Conservation (phyloP, 2,113 vertebrate species). For the Dascyllus trimaculatus region DNA sequence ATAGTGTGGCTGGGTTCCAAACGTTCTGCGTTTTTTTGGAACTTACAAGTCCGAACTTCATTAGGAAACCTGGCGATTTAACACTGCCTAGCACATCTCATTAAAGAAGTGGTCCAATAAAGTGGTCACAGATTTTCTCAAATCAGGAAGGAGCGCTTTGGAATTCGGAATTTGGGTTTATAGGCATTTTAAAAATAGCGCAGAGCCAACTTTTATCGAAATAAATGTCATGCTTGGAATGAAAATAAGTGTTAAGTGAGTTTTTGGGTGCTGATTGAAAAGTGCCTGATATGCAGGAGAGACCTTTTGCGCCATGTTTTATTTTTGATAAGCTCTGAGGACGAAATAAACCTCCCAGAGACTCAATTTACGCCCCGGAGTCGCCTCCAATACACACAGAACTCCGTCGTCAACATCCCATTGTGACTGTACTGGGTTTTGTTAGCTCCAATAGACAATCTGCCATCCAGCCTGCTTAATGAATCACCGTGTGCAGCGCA, state of each 20-base stretch:
- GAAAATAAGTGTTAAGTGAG: not conserved
- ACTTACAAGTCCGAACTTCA: too few relatives aligned
- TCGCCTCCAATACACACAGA: conserved; percentile 74
- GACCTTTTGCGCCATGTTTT: not conserved
- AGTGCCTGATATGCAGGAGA: not conserved
- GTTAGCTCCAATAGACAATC: conserved; percentile 64
- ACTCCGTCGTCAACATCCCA: conserved; percentile 4
- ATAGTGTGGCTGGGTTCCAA: not conserved
- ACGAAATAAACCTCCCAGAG: not conserved
- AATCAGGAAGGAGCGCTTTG: too few relatives aligned
- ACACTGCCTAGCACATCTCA: too few relatives aligned
- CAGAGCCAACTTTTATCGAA: too few relatives aligned
- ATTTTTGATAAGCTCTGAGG: not conserved
- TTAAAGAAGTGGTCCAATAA: too few relatives aligned
- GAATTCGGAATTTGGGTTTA: too few relatives aligned
- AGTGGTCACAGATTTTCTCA: too few relatives aligned
- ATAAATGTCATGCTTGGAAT: too few relatives aligned
- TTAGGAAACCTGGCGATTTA: too few relatives aligned
- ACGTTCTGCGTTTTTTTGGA: not conserved
- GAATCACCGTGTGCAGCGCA: conserved; percentile 71
- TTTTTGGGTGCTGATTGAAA: too few relatives aligned
- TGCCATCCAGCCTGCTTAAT: conserved; percentile 73
- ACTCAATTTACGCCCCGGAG: conserved; percentile 3
- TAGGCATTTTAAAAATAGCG: too few relatives aligned
- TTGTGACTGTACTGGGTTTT: conserved; percentile 22